Conservation (phyloP, 2,113 vertebrate species). For the Setophaga coronata region DNA sequence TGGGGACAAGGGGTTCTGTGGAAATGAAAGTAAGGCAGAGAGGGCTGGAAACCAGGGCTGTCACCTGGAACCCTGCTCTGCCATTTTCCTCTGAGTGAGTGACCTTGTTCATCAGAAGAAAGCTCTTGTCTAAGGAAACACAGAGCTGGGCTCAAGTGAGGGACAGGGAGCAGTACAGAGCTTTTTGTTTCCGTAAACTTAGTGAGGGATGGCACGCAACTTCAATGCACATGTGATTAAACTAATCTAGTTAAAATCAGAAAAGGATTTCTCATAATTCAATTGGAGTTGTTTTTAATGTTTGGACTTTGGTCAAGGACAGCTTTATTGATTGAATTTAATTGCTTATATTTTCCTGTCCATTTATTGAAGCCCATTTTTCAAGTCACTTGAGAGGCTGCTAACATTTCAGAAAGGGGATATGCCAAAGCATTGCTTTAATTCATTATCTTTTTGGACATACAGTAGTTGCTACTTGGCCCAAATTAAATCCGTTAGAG, state of each 20-base stretch:
- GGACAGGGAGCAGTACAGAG: rapidly evolving
- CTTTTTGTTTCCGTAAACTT: constrained; percentile 45
- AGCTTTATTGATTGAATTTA: constrained; percentile 78
- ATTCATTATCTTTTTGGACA: constrained; percentile 82
- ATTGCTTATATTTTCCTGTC: constrained; percentile 79
- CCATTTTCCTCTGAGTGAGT: not conserved
- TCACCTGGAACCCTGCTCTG: not conserved
- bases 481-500: constrained; percentile 76
- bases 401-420: constrained; percentile 78
- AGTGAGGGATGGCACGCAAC: not conserved
- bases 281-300: constrained; percentile 73
- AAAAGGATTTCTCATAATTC: constrained; percentile 75
- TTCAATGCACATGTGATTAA: constrained; percentile 56
- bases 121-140: not conserved
- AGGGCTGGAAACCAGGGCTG: not conserved
- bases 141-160: not conserved
- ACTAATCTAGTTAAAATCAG: constrained; percentile 73
- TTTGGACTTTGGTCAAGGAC: constrained; percentile 75
- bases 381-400: constrained; percentile 75
- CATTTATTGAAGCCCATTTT: constrained; percentile 74
- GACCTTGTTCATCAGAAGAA: not conserved
- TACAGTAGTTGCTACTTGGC: constrained; percentile 72
- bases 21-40: not conserved
- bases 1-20: not conserved
- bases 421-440: constrained; percentile 76